These are phyloP conservation scores for Brachionus asplanchnoidis DNA, from an alignment of 1,140 invertebrate genomes.

Conservation along the genomic window DNA sequence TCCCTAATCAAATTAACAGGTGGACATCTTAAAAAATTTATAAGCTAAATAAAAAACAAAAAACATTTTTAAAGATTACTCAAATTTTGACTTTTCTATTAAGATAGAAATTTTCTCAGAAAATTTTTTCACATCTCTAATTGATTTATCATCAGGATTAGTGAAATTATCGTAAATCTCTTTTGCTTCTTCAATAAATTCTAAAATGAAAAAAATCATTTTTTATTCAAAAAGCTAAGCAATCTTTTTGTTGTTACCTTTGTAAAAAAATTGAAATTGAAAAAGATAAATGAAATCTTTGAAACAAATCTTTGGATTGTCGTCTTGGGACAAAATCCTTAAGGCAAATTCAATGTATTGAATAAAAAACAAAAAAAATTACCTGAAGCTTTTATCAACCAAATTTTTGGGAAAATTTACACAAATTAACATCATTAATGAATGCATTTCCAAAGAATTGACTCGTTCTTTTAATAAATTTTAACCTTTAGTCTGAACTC, in stretches of 20 bases:
- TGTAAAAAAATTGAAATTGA: conserved; percentile 56
- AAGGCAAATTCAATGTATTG: neutral
- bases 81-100: neutral
- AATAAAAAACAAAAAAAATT: conserved; percentile 15
- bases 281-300: conserved; percentile 56
- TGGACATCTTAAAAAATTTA: neutral
- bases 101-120: neutral
- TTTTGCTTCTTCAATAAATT: conserved; percentile 14
- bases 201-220: neutral
- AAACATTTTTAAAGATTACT: neutral
- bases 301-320: conserved; percentile 47
- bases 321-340: neutral
- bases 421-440: conserved; percentile 52
- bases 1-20: neutral
- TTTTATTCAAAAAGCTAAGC: no score
- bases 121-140: neutral
- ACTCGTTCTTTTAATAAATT: conserved; percentile 48
- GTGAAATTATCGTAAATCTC: neutral
- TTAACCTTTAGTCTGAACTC: neutral
- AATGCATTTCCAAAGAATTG: conserved; percentile 54
- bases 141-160: neutral
- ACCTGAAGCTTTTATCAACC: conserved; percentile 56
- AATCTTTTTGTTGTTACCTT: conserved; percentile 46
- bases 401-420: conserved; percentile 53
- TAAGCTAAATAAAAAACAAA: neutral